Percentiles rank a stretch among this genome's conserved stretches.
These are phyloP conservation scores for Thumatha senex DNA, from an alignment of 2,888 invertebrate genomes.

Conservation along the genomic window DNA sequence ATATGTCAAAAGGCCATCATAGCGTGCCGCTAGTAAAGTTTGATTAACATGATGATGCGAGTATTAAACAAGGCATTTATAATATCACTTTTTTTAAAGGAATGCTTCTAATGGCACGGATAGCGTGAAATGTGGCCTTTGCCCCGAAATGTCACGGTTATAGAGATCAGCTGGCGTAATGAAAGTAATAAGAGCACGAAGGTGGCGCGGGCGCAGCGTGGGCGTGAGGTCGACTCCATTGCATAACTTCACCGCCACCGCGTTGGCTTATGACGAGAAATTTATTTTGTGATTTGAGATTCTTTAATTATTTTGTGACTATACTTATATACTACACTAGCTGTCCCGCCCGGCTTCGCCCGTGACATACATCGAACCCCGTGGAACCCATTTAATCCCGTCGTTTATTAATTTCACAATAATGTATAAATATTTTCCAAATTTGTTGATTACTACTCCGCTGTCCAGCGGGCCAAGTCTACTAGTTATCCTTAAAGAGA, in stretches of 20 bases:
- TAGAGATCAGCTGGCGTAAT: slow-evolving; percentile 32
- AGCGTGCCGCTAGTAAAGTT: too few species aligned
- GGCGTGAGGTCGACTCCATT: slow-evolving; percentile 60
- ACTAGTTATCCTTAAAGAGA: too few species aligned
- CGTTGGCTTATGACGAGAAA: slow-evolving; percentile 12
- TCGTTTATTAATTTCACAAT: too few species aligned
- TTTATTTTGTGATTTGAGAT: neutral
- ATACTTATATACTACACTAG: too few species aligned
- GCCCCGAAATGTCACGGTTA: slow-evolving; percentile 24
- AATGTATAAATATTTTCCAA: too few species aligned
- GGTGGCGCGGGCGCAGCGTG: slow-evolving; percentile 52
- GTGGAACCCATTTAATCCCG: too few species aligned
- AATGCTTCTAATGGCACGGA: slow-evolving; percentile 21
- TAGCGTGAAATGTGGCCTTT: slow-evolving; percentile 35
- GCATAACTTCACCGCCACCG: slow-evolving; percentile 51
- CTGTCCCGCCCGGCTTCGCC: too few species aligned
- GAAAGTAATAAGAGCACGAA: slow-evolving; percentile 29
- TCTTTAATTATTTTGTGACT: neutral
- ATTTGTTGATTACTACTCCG: too few species aligned
- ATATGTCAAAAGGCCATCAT: too few species aligned
- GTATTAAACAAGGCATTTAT: neutral
- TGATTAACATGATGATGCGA: too few species aligned
- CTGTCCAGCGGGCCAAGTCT: too few species aligned
- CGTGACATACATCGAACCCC: too few species aligned
- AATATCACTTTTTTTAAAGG: slow-evolving; percentile 11